Conservation (phyloP, 2,888 invertebrate species). For the Brachypterus glaber region DNA sequence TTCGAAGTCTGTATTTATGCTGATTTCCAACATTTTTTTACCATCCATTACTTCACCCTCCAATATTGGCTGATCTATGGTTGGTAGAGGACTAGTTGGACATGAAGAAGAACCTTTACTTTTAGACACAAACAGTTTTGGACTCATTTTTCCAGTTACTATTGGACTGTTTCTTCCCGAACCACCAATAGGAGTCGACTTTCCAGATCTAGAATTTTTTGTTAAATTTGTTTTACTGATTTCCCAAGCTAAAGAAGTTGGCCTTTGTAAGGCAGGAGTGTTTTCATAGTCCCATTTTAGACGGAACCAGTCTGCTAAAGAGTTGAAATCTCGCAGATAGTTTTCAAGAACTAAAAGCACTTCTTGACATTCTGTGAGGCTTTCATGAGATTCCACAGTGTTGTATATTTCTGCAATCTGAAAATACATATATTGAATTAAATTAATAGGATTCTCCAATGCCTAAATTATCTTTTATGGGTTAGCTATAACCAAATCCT, state of each 20-base stretch:
- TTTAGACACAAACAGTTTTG: slow-evolving; percentile 44
- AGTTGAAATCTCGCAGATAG: slow-evolving; percentile 88
- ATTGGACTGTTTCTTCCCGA: slow-evolving; percentile 52
- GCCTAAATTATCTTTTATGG: no score
- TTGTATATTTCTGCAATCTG: slow-evolving; percentile 88
- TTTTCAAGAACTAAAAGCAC: slow-evolving; percentile 90
- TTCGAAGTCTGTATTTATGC: slow-evolving; percentile 9
- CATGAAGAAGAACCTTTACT: slow-evolving; percentile 26
- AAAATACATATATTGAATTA: no score
- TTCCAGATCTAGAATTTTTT: slow-evolving; percentile 37
- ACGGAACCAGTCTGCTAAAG: slow-evolving; percentile 86
- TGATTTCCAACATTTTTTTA: no score
- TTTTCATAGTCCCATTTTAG: slow-evolving; percentile 91
- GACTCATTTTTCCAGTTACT: slow-evolving; percentile 51
- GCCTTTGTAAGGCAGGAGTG: slow-evolving; percentile 73
- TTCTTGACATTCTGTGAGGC: slow-evolving; percentile 90
- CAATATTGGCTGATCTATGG: slow-evolving; percentile 37
- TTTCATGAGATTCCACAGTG: slow-evolving; percentile 91
- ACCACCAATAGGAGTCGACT: slow-evolving; percentile 42
- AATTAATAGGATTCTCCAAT: no score
- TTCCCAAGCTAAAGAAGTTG: slow-evolving; percentile 91
- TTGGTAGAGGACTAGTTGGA: slow-evolving; percentile 40
- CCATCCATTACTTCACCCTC: slow-evolving; percentile 33
- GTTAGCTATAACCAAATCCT: no score
- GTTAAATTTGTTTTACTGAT: slow-evolving; percentile 70